A percentile compares a stretch with the other conserved stretches of the same genome.
Evolutionary conservation across 2,113 vertebrate genomes (phyloP).

Genomic region (Poeciliopsis prolifica): DNA sequence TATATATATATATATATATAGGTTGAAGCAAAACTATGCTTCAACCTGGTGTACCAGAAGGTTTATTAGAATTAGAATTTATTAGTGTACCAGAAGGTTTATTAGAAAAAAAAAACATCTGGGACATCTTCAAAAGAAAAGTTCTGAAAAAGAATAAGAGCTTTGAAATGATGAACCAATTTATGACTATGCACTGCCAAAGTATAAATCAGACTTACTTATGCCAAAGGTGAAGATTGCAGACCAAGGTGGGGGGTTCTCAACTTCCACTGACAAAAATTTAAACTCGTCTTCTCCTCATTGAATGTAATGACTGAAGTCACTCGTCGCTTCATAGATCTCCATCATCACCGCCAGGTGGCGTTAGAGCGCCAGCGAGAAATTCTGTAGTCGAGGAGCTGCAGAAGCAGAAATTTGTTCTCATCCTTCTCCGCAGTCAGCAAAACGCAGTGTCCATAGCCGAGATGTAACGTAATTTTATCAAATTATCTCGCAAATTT

Average conservation of each 20-base stretch:
- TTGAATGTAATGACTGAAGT: not conserved
- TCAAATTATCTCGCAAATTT: not conserved
- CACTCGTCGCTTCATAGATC: not conserved
- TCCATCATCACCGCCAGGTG: not conserved
- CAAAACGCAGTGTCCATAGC: slow-evolving; percentile 10
- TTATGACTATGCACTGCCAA: too few relatives aligned
- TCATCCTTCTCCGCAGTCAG: slow-evolving; percentile 25
- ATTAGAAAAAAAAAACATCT: too few relatives aligned
- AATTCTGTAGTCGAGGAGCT: slow-evolving; percentile 7
- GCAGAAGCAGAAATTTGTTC: slow-evolving; percentile 39
- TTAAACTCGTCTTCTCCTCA: too few relatives aligned
- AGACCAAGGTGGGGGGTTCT: too few relatives aligned
- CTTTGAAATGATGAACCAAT: not conserved
- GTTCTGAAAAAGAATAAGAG: not conserved
- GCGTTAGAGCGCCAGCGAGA: slow-evolving; percentile 34
- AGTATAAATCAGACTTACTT: too few relatives aligned
- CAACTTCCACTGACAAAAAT: too few relatives aligned
- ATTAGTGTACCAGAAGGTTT: too few relatives aligned
- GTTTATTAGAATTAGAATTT: too few relatives aligned
- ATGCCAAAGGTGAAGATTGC: too few relatives aligned
- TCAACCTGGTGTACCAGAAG: not conserved
- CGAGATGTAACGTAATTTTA: not conserved
- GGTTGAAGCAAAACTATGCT: not conserved
- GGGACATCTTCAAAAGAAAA: not conserved
- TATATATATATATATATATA: too few relatives aligned